These are phyloP conservation scores for Leptopilina boulardi DNA, from an alignment of 1,140 invertebrate species.

Conservation along the genomic window DNA sequence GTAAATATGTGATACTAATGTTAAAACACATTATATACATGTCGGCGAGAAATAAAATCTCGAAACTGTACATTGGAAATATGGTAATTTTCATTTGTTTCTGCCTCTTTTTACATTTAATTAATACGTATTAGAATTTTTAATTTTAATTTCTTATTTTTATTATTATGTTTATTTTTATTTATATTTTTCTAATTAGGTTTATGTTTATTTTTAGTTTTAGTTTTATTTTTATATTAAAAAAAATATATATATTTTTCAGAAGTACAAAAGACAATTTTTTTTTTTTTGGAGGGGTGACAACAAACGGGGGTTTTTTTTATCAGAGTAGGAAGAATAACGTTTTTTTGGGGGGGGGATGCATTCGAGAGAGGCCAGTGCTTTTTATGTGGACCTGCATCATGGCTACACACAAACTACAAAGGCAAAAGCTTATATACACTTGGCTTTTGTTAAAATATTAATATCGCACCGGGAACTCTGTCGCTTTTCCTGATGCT, in stretches of 20 bases:
- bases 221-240: too few species aligned
- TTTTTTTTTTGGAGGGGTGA: neutral
- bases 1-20: conserved; percentile 57
- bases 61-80: conserved; percentile 58
- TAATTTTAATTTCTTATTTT: neutral
- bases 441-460: conserved; percentile 61
- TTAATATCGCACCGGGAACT: conserved; percentile 57
- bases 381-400: conserved; percentile 41
- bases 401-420: conserved; percentile 37
- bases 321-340: neutral
- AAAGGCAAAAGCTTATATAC: conserved; percentile 45
- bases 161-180: neutral
- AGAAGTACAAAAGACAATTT: neutral
- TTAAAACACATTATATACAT: conserved; percentile 53
- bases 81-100: neutral
- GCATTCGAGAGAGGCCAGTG: neutral
- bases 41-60: conserved; percentile 62
- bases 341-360: neutral
- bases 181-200: too few species aligned
- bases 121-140: neutral
- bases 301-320: conserved; percentile 13
- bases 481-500: conserved; percentile 45
- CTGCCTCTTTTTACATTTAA: neutral
- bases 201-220: too few species aligned
- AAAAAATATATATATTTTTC: neutral